Evolutionary conservation across 2,113 vertebrate genomes (phyloP), one percentile per base, ranked within the genome.

Genomic region (Hemiprocne comata): DNA sequence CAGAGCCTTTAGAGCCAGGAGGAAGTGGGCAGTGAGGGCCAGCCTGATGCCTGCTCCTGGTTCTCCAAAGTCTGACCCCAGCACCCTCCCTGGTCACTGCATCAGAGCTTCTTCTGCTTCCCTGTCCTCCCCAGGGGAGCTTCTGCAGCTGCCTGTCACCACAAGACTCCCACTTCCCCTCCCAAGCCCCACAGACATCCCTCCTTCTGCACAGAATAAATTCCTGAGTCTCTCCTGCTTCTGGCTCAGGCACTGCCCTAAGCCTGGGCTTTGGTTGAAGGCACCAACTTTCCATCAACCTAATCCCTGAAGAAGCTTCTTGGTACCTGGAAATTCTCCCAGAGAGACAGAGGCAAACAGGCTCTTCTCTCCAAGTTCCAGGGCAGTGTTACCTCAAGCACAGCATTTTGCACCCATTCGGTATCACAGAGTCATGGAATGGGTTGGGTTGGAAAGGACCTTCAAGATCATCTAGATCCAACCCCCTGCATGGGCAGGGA

Each of bases 71-170:
- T 5, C 48, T 23, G 14, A 58, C 7, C 51, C 50, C n/a, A 21
- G 23, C 31, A 5, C 44, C 1, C 0, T 11, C 51, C 48, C 40
- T 5, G 48, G 46, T 9, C 3, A 1, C 57, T 54, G 31, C 21
- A 48, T 14, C 19, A 11, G 61, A 50, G 72, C 38, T 72, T 29
- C 65, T 60, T 23, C 29, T 1, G 7, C 17, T n/a, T 5, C 72
- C 66, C n/a, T 20, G 15, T n/a, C 28, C 25, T 14, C 76, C 13
- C 51, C 29, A 16, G 86, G 26, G 20, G 11, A 40, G 58, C 10
- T 88, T 44, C 93, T 36, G 46, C 64, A 74, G 87, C 77, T 71
- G 76, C n/a, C 74, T 10, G 54, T 71, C 40, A 17, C 33, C 75
- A 13, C 54, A 61, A 19, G 15, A 3, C 42, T 74, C 80, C 48